A percentile compares a stretch with the other conserved stretches of the same genome.
These are phyloP conservation scores for Spisula solida DNA, from an alignment of 2,888 invertebrate species.

Conservation along the genomic window DNA sequence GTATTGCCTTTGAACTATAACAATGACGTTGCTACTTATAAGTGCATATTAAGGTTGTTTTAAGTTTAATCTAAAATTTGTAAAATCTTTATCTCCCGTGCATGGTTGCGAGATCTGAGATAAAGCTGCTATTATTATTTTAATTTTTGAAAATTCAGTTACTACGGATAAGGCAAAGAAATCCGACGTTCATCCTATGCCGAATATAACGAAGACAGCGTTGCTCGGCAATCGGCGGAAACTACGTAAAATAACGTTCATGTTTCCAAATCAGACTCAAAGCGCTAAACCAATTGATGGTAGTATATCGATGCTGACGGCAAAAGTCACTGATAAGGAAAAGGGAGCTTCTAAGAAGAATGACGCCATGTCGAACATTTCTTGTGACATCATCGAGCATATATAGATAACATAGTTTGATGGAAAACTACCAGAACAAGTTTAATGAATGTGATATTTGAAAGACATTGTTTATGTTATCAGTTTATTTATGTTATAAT, in stretches of 20 bases:
- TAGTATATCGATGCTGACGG: not conserved
- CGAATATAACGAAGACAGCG: conserved; percentile 38
- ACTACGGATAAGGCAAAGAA: not conserved
- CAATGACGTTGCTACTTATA: too few relatives aligned
- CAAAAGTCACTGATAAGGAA: not conserved
- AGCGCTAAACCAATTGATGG: not conserved
- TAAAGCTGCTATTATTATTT: not conserved
- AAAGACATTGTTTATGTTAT: not conserved
- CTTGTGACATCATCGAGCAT: conserved; percentile 63
- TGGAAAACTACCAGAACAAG: not conserved
- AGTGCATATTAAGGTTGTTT: too few relatives aligned
- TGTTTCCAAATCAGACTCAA: conserved; percentile 51
- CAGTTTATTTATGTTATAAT: conserved; percentile 15
- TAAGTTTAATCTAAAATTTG: too few relatives aligned
- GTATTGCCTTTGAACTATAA: too few relatives aligned
- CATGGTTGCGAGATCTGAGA: too few relatives aligned
- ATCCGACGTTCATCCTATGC: not conserved
- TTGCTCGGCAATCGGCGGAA: conserved; percentile 52
- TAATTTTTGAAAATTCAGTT: not conserved
- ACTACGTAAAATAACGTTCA: conserved; percentile 57
- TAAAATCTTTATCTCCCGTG: too few relatives aligned
- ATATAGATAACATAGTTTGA: conserved; percentile 16
- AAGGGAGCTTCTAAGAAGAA: conserved; percentile 1
- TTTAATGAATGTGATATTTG: not conserved
- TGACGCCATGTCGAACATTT: conserved; percentile 7